Conservation (phyloP, 1,140 invertebrate species). For the Saxidomus purpurata region DNA sequence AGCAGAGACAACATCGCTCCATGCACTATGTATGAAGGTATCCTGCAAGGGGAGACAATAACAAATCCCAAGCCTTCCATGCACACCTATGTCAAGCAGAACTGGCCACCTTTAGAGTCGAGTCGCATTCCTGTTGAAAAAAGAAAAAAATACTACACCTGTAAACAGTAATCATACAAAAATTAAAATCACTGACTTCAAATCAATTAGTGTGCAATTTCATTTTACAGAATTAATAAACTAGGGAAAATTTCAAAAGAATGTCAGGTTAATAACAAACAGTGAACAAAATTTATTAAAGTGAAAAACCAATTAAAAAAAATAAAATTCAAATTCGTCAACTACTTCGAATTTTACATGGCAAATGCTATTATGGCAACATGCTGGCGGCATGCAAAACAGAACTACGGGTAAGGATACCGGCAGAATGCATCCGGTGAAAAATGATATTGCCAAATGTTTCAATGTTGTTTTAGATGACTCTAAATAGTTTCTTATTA, state of each 20-base stretch:
- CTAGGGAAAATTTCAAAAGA: background rate
- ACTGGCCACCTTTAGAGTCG: constrained; percentile 57
- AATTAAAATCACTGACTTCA: background rate
- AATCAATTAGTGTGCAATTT: background rate
- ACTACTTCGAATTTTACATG: background rate
- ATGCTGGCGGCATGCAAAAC: background rate
- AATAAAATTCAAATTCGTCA: background rate
- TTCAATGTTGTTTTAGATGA: too few species aligned
- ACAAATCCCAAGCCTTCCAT: background rate
- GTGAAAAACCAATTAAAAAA: background rate
- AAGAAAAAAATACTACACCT: constrained; percentile 41
- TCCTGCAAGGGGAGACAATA: background rate
- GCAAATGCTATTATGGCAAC: background rate
- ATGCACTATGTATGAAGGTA: constrained; percentile 2
- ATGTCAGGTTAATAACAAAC: background rate
- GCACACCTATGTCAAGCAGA: constrained; percentile 39
- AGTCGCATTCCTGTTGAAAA: constrained; percentile 55
- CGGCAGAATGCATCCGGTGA: too few species aligned
- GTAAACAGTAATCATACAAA: background rate
- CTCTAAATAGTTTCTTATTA: too few species aligned
- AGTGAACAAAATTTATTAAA: background rate
- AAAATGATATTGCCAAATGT: too few species aligned
- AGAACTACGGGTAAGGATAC: too few species aligned
- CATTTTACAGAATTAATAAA: background rate
- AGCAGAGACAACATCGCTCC: constrained; percentile 15